Conservation (phyloP, 2,113 vertebrate genomes). For the Sinocyclocheilus anophthalmus region DNA sequence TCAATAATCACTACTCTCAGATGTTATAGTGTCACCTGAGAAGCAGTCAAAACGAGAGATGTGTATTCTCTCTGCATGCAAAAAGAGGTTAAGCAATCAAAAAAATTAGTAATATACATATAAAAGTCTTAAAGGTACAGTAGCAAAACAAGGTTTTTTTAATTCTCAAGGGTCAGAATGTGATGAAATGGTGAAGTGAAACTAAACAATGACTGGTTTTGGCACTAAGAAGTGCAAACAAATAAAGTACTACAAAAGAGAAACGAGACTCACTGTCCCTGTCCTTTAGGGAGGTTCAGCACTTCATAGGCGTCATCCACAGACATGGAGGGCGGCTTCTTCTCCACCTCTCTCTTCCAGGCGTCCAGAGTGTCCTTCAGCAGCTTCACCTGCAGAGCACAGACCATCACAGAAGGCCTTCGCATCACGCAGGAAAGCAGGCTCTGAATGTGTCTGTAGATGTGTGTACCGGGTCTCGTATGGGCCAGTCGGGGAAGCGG, state of each 20-base stretch:
- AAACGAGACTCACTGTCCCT: constrained; percentile 86
- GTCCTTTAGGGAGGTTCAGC: constrained; percentile 90
- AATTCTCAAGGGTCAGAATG: no score
- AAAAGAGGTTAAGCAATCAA: no score
- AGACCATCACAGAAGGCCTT: background rate
- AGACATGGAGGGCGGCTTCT: constrained; percentile 97
- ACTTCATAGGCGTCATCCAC: constrained; percentile 96
- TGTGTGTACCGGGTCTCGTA: constrained; percentile 90
- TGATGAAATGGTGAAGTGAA: no score
- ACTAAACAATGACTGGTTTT: no score
- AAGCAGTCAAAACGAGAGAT: no score
- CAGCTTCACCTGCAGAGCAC: constrained; percentile 84
- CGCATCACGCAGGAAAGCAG: no score
- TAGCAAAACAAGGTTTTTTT: no score
- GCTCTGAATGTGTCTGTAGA: background rate
- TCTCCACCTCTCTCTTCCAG: constrained; percentile 98
- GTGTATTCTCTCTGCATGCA: no score
- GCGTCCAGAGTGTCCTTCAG: constrained; percentile 96
- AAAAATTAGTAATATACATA: no score
- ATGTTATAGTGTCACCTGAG: background rate
- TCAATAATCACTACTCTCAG: background rate
- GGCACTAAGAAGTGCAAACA: no score
- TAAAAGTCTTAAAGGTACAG: no score
- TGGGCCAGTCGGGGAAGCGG: constrained; percentile 95
- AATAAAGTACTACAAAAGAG: no score